These are phyloP conservation scores for Chrysocyon brachyurus DNA, from an alignment of 2,797 vertebrate genomes.

Conservation along the genomic window DNA sequence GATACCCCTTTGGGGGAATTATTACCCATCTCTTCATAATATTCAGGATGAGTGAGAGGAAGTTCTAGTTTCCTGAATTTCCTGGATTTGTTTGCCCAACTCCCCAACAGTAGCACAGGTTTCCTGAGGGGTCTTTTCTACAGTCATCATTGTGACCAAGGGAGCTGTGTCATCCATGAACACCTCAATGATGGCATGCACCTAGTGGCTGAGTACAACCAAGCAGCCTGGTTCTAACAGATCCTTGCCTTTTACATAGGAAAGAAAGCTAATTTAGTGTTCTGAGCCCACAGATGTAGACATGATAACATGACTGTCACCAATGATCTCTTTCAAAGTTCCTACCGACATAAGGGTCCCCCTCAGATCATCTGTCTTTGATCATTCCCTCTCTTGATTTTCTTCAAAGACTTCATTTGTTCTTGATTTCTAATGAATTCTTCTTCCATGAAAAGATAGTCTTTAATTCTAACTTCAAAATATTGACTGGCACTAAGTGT, in stretches of 20 bases:
- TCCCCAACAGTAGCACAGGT: neutral
- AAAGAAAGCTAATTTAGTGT: neutral
- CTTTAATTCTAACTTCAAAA: neutral
- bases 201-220: neutral
- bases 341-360: conserved; percentile 98
- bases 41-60: neutral
- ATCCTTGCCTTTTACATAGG: neutral
- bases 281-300: neutral
- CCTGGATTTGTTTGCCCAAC: neutral
- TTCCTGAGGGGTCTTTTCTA: neutral
- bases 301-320: conserved; percentile 89
- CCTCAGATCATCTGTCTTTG: conserved; percentile 97
- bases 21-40: neutral
- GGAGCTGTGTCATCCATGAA: neutral
- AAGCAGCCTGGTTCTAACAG: neutral
- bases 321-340: conserved; percentile 96
- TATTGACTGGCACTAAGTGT: neutral
- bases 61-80: neutral
- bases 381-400: conserved; percentile 94
- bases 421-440: neutral
- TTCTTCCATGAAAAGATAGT: neutral
- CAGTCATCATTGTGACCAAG: neutral
- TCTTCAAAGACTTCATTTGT: neutral
- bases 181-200: neutral
- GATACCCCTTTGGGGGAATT: neutral